phyloP scores from a whole-genome alignment of 1,140 invertebrate genomes.

The Apis dorsata region DNA sequence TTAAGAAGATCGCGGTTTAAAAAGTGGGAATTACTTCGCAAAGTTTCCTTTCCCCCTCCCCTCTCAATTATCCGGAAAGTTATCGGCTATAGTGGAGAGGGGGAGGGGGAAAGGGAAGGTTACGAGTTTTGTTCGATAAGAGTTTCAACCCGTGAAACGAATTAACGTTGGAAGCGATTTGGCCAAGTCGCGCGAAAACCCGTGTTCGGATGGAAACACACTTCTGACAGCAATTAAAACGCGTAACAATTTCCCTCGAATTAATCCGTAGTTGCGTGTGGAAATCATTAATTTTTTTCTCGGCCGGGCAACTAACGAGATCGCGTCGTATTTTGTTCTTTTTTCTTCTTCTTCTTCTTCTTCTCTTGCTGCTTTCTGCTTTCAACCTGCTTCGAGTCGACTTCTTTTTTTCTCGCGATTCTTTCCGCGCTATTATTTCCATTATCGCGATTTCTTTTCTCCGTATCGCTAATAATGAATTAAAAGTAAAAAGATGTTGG shows the following conservation, averaged over 20 bases:
- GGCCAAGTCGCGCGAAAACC: not conserved
- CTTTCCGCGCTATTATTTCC: not conserved
- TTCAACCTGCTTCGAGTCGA: not conserved
- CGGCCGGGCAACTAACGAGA: constrained; percentile 21
- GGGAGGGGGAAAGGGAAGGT: not conserved
- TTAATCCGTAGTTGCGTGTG: constrained; percentile 9
- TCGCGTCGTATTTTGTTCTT: not conserved
- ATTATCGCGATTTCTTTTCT: not conserved
- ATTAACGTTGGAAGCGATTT: not conserved
- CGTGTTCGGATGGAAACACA: not conserved
- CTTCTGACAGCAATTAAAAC: constrained; percentile 25
- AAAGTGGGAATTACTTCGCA: not conserved
- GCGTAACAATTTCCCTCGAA: constrained; percentile 5
- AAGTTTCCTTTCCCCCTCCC: not conserved
- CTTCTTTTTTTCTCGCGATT: not conserved
- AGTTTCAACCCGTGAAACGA: not conserved
- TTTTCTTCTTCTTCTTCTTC: not conserved
- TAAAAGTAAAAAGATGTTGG: too few relatives aligned
- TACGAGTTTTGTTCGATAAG: not conserved
- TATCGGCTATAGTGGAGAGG: not conserved
- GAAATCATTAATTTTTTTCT: constrained; percentile 10
- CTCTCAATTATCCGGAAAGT: not conserved
- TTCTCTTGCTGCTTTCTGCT: not conserved
- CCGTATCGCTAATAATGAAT: not conserved
- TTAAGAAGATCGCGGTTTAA: not conserved